Percentiles rank a stretch among this genome's conserved stretches.
Conservation (phyloP, 2,888 invertebrate genomes). For the Schrankia costaestrigalis region DNA sequence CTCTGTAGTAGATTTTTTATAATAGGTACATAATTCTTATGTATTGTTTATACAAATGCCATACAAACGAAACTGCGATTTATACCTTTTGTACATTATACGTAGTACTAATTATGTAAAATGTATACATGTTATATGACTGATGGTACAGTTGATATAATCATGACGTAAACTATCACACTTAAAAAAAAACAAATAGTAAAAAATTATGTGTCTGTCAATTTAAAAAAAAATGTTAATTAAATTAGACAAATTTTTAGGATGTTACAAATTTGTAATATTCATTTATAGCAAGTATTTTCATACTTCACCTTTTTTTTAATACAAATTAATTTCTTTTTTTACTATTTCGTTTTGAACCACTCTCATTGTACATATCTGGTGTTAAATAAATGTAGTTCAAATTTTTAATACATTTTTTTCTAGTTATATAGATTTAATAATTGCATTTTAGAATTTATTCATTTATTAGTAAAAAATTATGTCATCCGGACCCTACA, state of each 20-base stretch:
- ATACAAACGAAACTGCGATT: conserved; percentile 19
- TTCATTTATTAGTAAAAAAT: conserved; percentile 7
- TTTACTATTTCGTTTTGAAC: no score
- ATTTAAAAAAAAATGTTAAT: conserved; percentile 47
- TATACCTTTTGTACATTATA: conserved; percentile 19
- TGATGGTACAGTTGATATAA: conserved; percentile 28
- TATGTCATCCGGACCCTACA: background rate
- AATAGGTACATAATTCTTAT: background rate
- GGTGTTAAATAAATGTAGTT: conserved; percentile 41
- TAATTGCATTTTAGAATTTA: conserved; percentile 33
- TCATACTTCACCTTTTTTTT: no score
- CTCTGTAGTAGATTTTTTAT: no score
- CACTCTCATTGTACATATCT: no score
- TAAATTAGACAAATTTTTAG: conserved; percentile 34
- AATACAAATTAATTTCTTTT: no score
- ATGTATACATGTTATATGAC: conserved; percentile 27
- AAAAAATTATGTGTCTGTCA: conserved; percentile 44
- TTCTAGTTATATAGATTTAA: conserved; percentile 31
- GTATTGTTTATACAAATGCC: no score
- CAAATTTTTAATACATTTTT: conserved; percentile 38
- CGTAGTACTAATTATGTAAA: conserved; percentile 25
- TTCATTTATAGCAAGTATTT: background rate
- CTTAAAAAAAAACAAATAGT: conserved; percentile 8
- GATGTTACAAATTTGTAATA: conserved; percentile 21
- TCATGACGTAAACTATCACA: conserved; percentile 25